phyloP scores from a whole-genome alignment of 2,888 invertebrate species.

The Cyclophora albipunctata region DNA sequence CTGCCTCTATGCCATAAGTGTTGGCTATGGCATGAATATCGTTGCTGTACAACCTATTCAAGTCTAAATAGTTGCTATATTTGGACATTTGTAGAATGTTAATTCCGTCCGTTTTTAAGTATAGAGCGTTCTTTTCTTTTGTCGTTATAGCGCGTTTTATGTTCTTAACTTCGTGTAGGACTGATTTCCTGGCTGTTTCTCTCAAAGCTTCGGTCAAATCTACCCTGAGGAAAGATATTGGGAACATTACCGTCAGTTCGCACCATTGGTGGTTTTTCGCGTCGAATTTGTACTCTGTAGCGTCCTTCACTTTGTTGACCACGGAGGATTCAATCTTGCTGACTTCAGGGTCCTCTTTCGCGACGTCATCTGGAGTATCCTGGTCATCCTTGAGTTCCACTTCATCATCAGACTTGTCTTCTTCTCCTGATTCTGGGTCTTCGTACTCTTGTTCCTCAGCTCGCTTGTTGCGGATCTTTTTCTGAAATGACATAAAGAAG shows the following conservation, averaged over 20 bases:
- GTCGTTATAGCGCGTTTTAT: conserved; percentile 91
- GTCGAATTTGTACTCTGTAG: conserved; percentile 84
- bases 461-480: conserved; percentile 72
- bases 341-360: conserved; percentile 25
- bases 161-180: conserved; percentile 85
- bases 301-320: conserved; percentile 50
- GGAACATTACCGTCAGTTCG: conserved; percentile 83
- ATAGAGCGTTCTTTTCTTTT: conserved; percentile 76
- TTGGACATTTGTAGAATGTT: conserved; percentile 94
- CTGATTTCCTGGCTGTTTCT: conserved; percentile 80
- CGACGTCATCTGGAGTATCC: conserved; percentile 26
- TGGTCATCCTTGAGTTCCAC: conserved; percentile 43
- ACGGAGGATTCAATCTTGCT: conserved; percentile 55
- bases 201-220: conserved; percentile 85
- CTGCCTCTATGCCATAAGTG: conserved; percentile 98
- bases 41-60: conserved; percentile 92
- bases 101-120: conserved; percentile 95
- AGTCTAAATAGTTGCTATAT: conserved; percentile 83
- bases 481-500: conserved; percentile 32
- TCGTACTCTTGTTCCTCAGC: conserved; percentile 80
- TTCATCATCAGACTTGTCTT: conserved; percentile 70
- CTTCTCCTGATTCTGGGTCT: conserved; percentile 77
- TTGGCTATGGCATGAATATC: conserved; percentile 93
- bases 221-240: conserved; percentile 66
- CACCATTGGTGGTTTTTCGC: conserved; percentile 87